Base-by-base conservation (phyloP, 2,797 vertebrate species). In the Vultur gryphus region DNA sequence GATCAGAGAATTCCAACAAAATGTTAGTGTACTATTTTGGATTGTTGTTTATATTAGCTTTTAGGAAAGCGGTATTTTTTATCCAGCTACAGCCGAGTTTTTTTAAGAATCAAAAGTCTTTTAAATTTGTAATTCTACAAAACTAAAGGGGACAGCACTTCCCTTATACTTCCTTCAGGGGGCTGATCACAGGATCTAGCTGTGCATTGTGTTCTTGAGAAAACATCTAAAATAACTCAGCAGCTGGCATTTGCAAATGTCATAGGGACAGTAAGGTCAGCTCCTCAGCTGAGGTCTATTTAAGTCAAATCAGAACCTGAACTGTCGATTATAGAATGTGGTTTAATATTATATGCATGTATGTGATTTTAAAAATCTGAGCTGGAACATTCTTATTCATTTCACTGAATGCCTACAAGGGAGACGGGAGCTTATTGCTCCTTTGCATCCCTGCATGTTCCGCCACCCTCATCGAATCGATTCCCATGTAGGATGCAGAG, bases 221-320 rank as follows among this genome's bases (percentile, higher is more conserved):
- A 95, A 90, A 69, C 62, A 87, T 33, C 73, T 77, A 88, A 96
- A 96, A 91, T 79, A 96, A 90, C 80, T 84, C 91, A 79, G 77
- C 94, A 84, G 85, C 87, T 96, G 85, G 33, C 76, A 88, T 76
- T 79, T 95, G 28, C 59, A 88, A 94, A 93, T 41, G 58, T 65
- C 83, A 69, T 13, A 91, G 83, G 83, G 85, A 94, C 82, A 66
- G 76, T 39, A 58, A 90, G 89, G 95, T 86, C 95, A 95, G 79
- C 41, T 94, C 79, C 65, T 76, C 87, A 94, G 92, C 79, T 31
- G 35, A 85, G 84, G 55, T 62, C 44, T 70, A 25, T 69, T 96
- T 93, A 92, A 93, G 52, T 82, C 86, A 90, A 82, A 91, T 92
- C 93, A 92, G 83, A 55, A 87, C 49, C 31, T 73, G 83, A 57